Base-by-base conservation (phyloP, 2,797 vertebrate species). In the Malurus leucopterus region DNA sequence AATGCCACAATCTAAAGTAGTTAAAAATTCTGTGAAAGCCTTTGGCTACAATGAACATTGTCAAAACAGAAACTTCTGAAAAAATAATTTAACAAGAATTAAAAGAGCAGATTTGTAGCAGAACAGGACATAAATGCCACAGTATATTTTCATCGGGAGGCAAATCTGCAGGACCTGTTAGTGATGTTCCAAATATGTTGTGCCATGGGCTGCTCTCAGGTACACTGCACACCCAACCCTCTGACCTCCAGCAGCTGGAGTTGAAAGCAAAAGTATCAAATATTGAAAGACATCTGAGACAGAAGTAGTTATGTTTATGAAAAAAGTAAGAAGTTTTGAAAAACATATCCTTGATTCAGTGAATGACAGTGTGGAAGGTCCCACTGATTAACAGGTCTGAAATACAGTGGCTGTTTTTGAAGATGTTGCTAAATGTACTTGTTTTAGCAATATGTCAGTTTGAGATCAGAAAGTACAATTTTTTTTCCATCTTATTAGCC, bases 81-180 rank as follows among this genome's bases (percentile, higher is more conserved):
- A 92, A 78, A 91, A 84, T 79, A 87, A 83, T 67, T 90, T 91
- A 88, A 62, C 36, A 57, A 57, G 86, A 95, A 93, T 93, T 88
- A 92, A 88, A 89, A 94, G 84, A 92, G 79, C 84, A 85, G 59
- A 88, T 91, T 88, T 38, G 43, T 73, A 93, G 92, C 92, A 96
- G 76, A 96, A 94, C 83, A 94, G 44, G 91, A 86, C 79, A 86
- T 63, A 93, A 96, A 97, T 90, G 93, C 86, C 95, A 96, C 95
- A 97, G 92, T 95, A 93, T 94, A 95, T 95, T 85, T 92, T 75
- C 85, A 93, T 0, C 0, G 1, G 77, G 63, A 90, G 40, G n/a
- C 51, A 78, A 65, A 77, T 53, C 41, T 81, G 61, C 54, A 85
- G 77, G 69, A 40, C 21, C 20, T 36, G 34, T 29, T 77, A 69